Conservation (phyloP, 1,140 invertebrate species). For the Meloidogyne chitwoodi region DNA sequence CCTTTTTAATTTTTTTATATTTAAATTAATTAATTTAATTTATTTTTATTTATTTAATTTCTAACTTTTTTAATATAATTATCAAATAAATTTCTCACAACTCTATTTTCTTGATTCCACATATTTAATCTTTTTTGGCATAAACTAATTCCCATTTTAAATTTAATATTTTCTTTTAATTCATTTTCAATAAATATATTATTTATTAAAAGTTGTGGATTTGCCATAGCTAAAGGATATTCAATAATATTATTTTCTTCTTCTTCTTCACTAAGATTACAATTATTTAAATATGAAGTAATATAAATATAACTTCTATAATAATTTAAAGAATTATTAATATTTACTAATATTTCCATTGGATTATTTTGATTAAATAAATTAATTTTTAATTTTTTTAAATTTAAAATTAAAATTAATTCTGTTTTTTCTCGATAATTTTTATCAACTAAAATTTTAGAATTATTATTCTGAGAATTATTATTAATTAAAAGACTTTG, state of each 20-base stretch:
- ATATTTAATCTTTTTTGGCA: neutral
- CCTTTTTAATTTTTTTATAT: neutral
- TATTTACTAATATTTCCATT: neutral
- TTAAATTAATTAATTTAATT: too few species aligned
- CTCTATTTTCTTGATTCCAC: neutral
- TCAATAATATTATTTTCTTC: neutral
- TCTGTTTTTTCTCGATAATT: neutral
- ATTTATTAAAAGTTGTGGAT: neutral
- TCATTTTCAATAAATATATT: neutral
- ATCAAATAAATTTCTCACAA: neutral
- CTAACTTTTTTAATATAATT: neutral
- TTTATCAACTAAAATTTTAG: neutral
- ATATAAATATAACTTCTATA: neutral
- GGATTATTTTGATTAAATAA: neutral
- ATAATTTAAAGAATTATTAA: neutral
- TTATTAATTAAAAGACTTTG: neutral
- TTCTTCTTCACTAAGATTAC: neutral
- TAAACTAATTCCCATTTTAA: neutral
- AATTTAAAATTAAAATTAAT: neutral
- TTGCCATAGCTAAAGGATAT: neutral
- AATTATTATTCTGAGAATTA: neutral
- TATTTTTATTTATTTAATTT: neutral
- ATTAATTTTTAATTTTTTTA: neutral
- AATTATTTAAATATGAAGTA: neutral
- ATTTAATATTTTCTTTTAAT: neutral